Percentiles rank a stretch among this genome's conserved stretches.
Conservation (phyloP, 1,140 invertebrate genomes). For the Drosophila aff. region DNA sequence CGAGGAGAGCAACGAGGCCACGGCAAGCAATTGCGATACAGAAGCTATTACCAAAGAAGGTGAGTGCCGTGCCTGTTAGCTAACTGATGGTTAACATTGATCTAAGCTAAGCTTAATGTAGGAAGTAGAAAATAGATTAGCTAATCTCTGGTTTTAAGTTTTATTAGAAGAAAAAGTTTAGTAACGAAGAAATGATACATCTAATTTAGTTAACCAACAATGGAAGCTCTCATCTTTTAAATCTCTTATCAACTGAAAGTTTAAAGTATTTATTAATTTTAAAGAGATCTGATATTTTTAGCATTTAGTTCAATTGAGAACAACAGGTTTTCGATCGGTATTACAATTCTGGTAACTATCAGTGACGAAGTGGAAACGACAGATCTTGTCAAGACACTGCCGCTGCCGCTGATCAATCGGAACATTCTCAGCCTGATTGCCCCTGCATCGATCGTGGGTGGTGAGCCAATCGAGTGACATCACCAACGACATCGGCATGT, state of each 20-base stretch:
- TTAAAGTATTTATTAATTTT: no score
- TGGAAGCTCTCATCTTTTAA: no score
- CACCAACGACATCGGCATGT: constrained; percentile 18
- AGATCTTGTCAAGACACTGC: constrained; percentile 30
- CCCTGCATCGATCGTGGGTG: constrained; percentile 18
- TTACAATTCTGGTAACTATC: constrained; percentile 3
- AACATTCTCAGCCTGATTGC: constrained; percentile 19
- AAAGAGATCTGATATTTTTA: background rate
- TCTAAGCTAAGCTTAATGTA: background rate
- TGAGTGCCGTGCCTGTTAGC: constrained; percentile 47
- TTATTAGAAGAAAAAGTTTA: no score
- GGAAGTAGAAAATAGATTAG: background rate
- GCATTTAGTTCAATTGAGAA: background rate
- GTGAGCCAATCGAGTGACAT: constrained; percentile 44
- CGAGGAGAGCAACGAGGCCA: constrained; percentile 72
- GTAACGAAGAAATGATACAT: no score
- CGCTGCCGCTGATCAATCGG: constrained; percentile 14
- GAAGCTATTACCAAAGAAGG: constrained; percentile 86
- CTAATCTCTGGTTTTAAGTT: background rate
- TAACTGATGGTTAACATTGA: background rate
- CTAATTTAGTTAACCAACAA: no score
- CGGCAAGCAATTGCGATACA: constrained; percentile 73
- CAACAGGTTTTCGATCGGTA: background rate
- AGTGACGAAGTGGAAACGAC: constrained; percentile 20
- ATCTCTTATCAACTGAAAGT: background rate